Evolutionary conservation across 30 jellyfish, hydroid and myxozoan genomes (phyloP).

Genomic region (Mastigias papua): DNA sequence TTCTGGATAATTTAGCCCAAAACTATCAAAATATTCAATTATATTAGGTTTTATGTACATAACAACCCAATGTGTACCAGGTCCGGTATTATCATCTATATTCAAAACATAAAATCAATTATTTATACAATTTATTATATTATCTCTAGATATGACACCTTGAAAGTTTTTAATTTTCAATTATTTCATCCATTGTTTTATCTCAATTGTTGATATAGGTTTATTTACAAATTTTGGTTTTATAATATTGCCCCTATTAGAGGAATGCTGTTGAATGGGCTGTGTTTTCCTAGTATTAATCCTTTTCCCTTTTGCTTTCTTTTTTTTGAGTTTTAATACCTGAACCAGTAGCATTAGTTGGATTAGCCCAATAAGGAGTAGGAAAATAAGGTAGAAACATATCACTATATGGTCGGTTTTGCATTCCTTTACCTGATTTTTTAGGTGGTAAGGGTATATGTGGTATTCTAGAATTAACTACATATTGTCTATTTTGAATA

Average conservation of each 20-base stretch:
- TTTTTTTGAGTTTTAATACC: background rate
- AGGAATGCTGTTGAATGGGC: constrained; percentile 36
- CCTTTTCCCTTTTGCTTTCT: constrained; percentile 27
- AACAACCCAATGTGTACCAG: too few species aligned
- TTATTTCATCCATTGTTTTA: constrained; percentile 37
- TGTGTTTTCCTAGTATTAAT: constrained; percentile 62
- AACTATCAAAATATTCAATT: too few species aligned
- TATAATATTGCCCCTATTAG: constrained; percentile 33
- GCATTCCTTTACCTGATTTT: background rate
- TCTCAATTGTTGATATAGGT: constrained; percentile 33
- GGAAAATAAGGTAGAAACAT: background rate
- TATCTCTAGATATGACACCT: constrained; percentile 24
- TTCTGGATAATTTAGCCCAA: too few species aligned
- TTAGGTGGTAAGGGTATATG: too few species aligned
- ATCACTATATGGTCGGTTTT: constrained; percentile 15
- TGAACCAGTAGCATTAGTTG: background rate
- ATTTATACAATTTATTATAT: background rate
- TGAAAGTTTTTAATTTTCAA: constrained; percentile 34
- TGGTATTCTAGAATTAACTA: constrained; percentile 5
- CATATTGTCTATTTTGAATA: too few species aligned
- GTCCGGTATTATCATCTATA: too few species aligned
- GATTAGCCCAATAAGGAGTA: background rate
- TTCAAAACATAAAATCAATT: background rate
- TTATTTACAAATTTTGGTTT: constrained; percentile 22
- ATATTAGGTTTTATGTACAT: too few species aligned